Evolutionary conservation across 2,888 invertebrate species (phyloP), one percentile per base, ranked within the genome.

Genomic region (Linnaemya tessellans): DNA sequence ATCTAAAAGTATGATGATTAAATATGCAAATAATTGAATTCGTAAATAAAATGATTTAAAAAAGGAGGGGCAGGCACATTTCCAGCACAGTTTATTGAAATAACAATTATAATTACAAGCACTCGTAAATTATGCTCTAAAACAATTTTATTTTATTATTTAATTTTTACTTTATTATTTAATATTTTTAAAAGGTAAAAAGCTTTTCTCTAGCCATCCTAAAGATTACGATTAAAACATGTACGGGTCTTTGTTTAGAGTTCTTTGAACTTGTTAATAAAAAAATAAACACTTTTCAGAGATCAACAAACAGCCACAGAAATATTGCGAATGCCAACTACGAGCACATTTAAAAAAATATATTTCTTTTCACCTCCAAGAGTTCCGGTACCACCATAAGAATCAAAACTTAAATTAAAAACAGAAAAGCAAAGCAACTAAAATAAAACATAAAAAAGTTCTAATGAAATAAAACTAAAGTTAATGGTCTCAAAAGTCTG

Each of bases 331-430:
- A 77, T 38, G 22, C 25, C 20, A 60, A 73, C 35, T 35, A 73
- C 18, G 2, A 10, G 35, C 15, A 46, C 20, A 51, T 18, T 20
- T 18, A 30, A 18, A 56, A 13, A 41, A 30, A 22, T 65, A n/a
- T 20, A 51, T 20, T 20, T 18, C 51, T 68, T 20, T 56, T 56
- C 30, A 10, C 15, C 11, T n/a, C 54, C 38, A 71, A 84, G 30
- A 79, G 83, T 79, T 79, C 83, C 83, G 83, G 62, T 74, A 68
- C 78, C 67, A 46, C 56, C 65, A 78, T 71, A 71, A 74, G 41
- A 58, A 65, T n/a, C 15, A 41, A 60, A 38, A 46, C 13, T 41
- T 13, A 41, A 41, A 41, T 9, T 13, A 5, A 25, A 73, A 30
- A 51, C 15, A 46, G 8, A 68, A 30, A 30, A 30, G 30, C 2